A percentile compares a stretch with the other conserved stretches of the same genome.
Conservation (phyloP, 2,113 vertebrate species). For the Semnornis frantzii region DNA sequence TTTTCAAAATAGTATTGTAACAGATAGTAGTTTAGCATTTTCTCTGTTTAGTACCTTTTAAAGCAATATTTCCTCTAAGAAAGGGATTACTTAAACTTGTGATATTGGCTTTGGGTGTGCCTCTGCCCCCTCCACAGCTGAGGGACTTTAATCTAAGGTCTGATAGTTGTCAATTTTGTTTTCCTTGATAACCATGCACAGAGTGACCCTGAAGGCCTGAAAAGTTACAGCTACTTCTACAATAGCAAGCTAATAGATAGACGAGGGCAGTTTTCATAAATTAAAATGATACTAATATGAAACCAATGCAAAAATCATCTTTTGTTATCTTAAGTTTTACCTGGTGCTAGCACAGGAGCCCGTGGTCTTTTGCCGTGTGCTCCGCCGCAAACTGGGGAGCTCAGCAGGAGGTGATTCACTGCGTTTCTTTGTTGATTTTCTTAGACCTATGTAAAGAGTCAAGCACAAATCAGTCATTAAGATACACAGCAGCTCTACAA, state of each 20-base stretch:
- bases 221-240: not conserved
- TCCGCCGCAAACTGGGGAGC: slow-evolving; percentile 99
- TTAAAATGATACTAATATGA: not conserved
- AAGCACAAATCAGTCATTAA: not conserved
- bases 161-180: not conserved
- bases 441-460: slow-evolving; percentile 81
- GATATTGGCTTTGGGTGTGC: not conserved
- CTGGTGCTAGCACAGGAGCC: slow-evolving; percentile 99
- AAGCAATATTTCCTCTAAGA: not conserved
- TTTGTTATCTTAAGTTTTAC: slow-evolving; percentile 63
- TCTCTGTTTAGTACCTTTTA: not conserved
- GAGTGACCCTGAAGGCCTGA: not conserved
- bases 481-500: not conserved
- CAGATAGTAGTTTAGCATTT: not conserved
- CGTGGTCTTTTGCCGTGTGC: slow-evolving; percentile 99
- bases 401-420: slow-evolving; percentile 99
- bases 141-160: not conserved
- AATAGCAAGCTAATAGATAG: not conserved
- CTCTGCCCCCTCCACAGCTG: not conserved
- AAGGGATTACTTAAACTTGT: not conserved
- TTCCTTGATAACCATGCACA: not conserved
- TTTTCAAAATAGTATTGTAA: not conserved
- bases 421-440: slow-evolving; percentile 98
- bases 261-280: not conserved
- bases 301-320: rapidly evolving